A percentile compares a stretch with the other conserved stretches of the same genome.
phyloP scores from a whole-genome alignment of 1,140 invertebrate genomes.

The Uloborus diversus region DNA sequence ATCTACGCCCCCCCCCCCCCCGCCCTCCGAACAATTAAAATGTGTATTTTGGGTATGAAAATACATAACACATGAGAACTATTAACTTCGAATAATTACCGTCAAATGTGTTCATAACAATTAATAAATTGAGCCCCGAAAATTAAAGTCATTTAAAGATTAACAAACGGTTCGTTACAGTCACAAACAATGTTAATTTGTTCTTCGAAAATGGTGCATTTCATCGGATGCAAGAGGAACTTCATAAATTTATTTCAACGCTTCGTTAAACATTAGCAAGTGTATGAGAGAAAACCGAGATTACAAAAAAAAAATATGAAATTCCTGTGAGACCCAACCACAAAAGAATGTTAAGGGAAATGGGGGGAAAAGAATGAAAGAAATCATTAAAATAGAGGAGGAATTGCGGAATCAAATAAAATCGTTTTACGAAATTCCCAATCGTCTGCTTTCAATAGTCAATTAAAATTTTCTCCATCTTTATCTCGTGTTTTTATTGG shows the following conservation, averaged over 20 bases:
- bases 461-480: constrained; percentile 1
- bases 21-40: no score
- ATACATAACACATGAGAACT: no score
- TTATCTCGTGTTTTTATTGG: not conserved
- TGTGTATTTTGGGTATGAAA: no score
- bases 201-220: no score
- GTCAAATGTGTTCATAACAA: no score
- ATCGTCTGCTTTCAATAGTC: not conserved
- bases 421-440: not conserved
- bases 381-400: no score
- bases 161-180: not conserved
- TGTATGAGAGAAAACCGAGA: not conserved
- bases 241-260: not conserved
- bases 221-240: no score
- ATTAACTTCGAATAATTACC: no score
- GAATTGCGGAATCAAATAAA: not conserved
- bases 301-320: not conserved
- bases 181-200: no score
- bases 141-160: not conserved
- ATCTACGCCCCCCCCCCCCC: no score
- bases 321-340: no score
- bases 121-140: no score
- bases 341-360: not conserved
- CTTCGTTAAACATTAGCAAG: not conserved
- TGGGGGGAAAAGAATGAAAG: not conserved